Evolutionary conservation across 92 coral and sea anemone species (phyloP), one percentile per base, ranked within the genome.

Genomic region (Blastomussa wellsi): DNA sequence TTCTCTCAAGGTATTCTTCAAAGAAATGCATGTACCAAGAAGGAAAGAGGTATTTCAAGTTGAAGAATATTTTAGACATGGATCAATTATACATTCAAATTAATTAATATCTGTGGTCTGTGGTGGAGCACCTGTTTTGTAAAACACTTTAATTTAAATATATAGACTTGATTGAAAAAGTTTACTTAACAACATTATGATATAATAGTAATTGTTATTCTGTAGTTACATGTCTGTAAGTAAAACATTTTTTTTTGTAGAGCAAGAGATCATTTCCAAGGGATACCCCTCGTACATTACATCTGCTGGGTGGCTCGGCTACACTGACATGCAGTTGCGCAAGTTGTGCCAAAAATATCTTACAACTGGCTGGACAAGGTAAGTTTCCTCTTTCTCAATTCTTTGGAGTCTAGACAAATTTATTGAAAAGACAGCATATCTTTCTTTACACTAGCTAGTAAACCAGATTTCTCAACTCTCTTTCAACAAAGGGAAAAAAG

Each of bases 251-350:
- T 69, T 72, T 41, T 36, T 79, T 65, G n/a, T 67, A 90, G 93
- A 90, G 33, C 86, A 90, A 70, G 78, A 87, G 66, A 62, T 95
- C 28, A 51, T 89, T 31, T 33, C 90, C 47, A 80, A 89, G 69
- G 99, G 99, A 1, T 96, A 92, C 39, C 99, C 99, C 22, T 94
- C 99, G 11, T 96, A 96, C 91, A 96, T 93, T 57, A 96, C 99
- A 5, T 96, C 99, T 19, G 96, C 98, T 10, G 99, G 99, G 38
- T 96, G 99, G 99, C 83, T 96, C n/a, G 99, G 99, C 16, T 96
- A 96, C 81, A 92, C 93, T 13, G 93, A 94, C 55, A 85, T 89
- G 28, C 95, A 94, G 72, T 79, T 96, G 38, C 92, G 78, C 47
- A 93, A 90, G 17, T 91, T 96, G 76, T 91, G 95, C 80, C 85